These are phyloP conservation scores for Lasioglossum oenotherae DNA, from an alignment of 2,888 invertebrate species.

Conservation along the genomic window DNA sequence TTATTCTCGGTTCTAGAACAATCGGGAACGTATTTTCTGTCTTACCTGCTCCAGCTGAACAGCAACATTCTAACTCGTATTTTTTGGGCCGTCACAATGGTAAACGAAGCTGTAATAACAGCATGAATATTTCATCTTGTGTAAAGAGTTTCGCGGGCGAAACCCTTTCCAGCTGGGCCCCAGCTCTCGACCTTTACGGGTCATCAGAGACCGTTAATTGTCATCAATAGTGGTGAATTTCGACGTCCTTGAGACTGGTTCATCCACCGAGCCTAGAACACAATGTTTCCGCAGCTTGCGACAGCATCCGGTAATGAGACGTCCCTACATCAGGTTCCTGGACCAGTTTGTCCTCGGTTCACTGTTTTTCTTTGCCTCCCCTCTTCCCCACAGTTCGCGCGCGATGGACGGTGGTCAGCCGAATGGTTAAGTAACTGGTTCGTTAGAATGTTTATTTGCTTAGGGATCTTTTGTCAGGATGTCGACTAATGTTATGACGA, in stretches of 20 bases:
- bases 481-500: conserved; percentile 82
- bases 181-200: conserved; percentile 59
- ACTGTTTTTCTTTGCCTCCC: conserved; percentile 70
- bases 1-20: background rate
- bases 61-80: background rate
- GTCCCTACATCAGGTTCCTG: conserved; percentile 65
- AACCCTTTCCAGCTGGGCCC: conserved; percentile 43
- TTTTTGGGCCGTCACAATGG: conserved; percentile 26
- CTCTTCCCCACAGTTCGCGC: background rate
- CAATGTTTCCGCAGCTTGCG: conserved; percentile 78
- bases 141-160: conserved; percentile 23
- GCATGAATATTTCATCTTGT: conserved; percentile 76
- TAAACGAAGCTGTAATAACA: conserved; percentile 77
- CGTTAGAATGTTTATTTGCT: conserved; percentile 84
- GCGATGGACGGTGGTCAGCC: conserved; percentile 70
- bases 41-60: background rate
- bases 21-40: background rate
- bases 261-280: conserved; percentile 36
- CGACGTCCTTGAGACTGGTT: conserved; percentile 73
- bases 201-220: conserved; percentile 66
- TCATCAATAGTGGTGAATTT: conserved; percentile 56
- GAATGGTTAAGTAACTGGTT: conserved; percentile 83
- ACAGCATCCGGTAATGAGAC: conserved; percentile 76
- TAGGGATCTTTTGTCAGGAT: conserved; percentile 79
- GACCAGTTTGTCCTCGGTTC: conserved; percentile 70